These are phyloP conservation scores for Eriocheir sinensis DNA, from an alignment of 1,140 invertebrate genomes.

Conservation along the genomic window DNA sequence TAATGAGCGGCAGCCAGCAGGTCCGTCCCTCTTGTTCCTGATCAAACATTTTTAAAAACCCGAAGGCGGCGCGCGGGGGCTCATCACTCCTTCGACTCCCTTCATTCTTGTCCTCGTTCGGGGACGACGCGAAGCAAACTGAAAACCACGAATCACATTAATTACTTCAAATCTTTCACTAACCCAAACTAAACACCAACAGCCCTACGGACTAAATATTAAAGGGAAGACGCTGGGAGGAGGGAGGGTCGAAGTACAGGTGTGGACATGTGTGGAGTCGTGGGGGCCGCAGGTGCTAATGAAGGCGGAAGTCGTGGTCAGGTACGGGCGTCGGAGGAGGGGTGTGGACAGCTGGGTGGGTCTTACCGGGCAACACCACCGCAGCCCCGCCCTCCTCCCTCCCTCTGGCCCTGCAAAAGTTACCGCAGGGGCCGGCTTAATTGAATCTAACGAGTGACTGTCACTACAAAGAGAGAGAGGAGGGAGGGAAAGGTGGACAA, in stretches of 20 bases:
- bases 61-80: conserved; percentile 15
- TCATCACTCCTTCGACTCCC: conserved; percentile 48
- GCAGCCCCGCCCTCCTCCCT: neutral
- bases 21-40: conserved; percentile 49
- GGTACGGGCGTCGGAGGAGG: conserved; percentile 2
- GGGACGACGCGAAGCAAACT: neutral
- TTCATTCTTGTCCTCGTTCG: neutral
- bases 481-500: neutral
- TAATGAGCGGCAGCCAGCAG: conserved; percentile 49
- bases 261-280: neutral
- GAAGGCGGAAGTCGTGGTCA: conserved; percentile 36
- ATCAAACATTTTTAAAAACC: conserved; percentile 70
- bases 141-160: neutral
- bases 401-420: conserved; percentile 30
- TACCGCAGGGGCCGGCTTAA: conserved; percentile 41
- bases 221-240: no score
- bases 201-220: no score
- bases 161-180: neutral
- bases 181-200: neutral
- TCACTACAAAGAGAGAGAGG: neutral
- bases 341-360: conserved; percentile 51
- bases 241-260: neutral
- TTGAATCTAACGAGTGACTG: conserved; percentile 61
- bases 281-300: neutral
- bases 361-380: conserved; percentile 61